Percentiles rank a stretch among this genome's conserved stretches.
phyloP scores from a whole-genome alignment of 2,113 vertebrate species.

The Indri indri region DNA sequence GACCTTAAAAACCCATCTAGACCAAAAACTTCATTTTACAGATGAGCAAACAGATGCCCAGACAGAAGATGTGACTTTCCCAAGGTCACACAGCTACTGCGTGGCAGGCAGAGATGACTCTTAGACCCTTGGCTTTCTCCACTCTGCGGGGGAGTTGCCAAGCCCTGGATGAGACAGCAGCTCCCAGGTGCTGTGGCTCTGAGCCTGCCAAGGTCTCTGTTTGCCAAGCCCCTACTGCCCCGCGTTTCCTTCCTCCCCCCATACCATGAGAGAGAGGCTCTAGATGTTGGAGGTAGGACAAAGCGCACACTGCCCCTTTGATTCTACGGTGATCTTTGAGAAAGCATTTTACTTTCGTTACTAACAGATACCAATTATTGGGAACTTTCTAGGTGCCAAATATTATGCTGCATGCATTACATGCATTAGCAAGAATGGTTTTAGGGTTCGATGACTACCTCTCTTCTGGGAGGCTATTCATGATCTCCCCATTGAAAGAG shows the following conservation, averaged over 20 bases:
- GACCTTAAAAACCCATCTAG: conserved; percentile 25
- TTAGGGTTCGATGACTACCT: background rate
- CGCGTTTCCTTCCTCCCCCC: background rate
- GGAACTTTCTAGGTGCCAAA: background rate
- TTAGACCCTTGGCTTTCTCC: background rate
- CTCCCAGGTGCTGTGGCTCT: background rate
- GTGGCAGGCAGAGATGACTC: background rate
- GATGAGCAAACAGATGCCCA: conserved; percentile 54
- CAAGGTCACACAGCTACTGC: conserved; percentile 32
- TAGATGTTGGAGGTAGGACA: background rate
- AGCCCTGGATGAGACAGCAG: background rate
- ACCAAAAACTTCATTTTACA: conserved; percentile 45
- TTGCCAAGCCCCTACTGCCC: background rate
- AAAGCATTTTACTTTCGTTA: background rate
- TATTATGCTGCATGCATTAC: background rate
- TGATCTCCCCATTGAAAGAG: background rate
- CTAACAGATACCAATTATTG: background rate
- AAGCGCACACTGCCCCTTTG: background rate
- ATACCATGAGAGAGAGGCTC: background rate
- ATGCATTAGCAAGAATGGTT: background rate
- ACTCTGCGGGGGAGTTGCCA: background rate
- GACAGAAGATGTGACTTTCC: conserved; percentile 11
- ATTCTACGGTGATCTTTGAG: background rate
- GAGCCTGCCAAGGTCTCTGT: background rate
- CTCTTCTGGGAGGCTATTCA: background rate